Evolutionary conservation across 2,797 vertebrate genomes (phyloP), one percentile per base, ranked within the genome.

Genomic region (Trematomus bernacchii): DNA sequence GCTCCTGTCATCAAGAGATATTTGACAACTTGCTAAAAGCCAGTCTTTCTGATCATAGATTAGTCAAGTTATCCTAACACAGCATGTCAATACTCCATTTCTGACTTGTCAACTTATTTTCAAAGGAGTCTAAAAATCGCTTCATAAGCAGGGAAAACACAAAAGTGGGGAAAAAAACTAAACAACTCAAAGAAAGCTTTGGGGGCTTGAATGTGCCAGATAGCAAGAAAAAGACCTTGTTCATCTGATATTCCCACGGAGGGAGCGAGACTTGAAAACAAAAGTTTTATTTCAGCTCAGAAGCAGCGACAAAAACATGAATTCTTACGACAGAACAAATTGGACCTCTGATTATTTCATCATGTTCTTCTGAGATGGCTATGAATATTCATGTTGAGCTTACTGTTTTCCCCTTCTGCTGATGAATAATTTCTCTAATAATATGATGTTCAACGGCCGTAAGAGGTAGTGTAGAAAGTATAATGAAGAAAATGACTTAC

Each of bases 401-500:
- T 67, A 71, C 57, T 64, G 55, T 62, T 60, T 21, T 7, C 6
- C 27, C 19, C 30, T 18, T 48, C 42, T 50, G 21, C 21, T 52
- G 12, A 47, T 66, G 14, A 43, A 30, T 59, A 1, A 9, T 46
- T 37, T 55, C 16, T 23, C 19, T 48, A 50, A 66, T 40, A 59
- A 54, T 27, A n/a, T 14, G 14, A 65, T 15, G 57, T 48, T 44
- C 16, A 65, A 6, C 30, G n/a, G 71, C 14, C 53, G 52, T 10
- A 62, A 10, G 8, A 21, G 21, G 71, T 43, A 40, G 3, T 0
- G 4, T 11, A 50, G 37, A 69, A 1, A 19, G n/a, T 13, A 58
- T 5, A 78, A 80, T 3, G 73, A 43, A 73, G 64, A 64, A 55
- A 83, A 80, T 47, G 63, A 95, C 94, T 95, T 91, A 95, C 95